These are phyloP conservation scores for Lasioglossum lativentre DNA, from an alignment of 2,888 invertebrate species.

Conservation along the genomic window DNA sequence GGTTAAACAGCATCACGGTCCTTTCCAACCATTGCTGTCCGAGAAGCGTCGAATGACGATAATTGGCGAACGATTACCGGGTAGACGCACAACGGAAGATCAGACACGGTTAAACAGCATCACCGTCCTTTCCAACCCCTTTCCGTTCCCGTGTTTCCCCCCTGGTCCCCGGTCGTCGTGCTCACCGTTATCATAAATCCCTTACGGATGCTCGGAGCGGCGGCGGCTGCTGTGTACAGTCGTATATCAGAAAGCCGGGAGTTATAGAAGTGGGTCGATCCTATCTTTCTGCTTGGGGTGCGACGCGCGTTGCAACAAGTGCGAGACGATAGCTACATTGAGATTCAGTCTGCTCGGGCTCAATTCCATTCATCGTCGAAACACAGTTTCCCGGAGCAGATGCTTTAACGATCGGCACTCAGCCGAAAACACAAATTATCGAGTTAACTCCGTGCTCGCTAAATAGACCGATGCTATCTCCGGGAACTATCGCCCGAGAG, in stretches of 20 bases:
- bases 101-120: constrained; percentile 1
- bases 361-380: constrained; percentile 74
- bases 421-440: constrained; percentile 73
- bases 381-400: constrained; percentile 71
- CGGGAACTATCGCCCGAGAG: constrained; percentile 61
- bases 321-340: constrained; percentile 73
- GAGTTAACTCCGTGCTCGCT: constrained; percentile 67
- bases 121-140: constrained; percentile 35
- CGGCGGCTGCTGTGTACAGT: constrained; percentile 40
- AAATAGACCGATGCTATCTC: constrained; percentile 59
- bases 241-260: constrained; percentile 72
- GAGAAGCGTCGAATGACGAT: background rate
- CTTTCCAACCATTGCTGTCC: background rate
- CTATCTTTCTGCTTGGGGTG: constrained; percentile 74
- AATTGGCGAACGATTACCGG: background rate
- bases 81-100: background rate
- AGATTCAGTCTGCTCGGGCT: constrained; percentile 72
- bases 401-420: constrained; percentile 73
- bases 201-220: constrained; percentile 67
- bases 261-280: constrained; percentile 76
- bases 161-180: too few relatives aligned
- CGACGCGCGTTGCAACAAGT: constrained; percentile 70
- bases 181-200: constrained; percentile 69
- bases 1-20: background rate
- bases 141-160: background rate